A percentile compares a stretch with the other conserved stretches of the same genome.
phyloP scores from a whole-genome alignment of 2,113 vertebrate genomes.

The Nyctereutes procyonoides region DNA sequence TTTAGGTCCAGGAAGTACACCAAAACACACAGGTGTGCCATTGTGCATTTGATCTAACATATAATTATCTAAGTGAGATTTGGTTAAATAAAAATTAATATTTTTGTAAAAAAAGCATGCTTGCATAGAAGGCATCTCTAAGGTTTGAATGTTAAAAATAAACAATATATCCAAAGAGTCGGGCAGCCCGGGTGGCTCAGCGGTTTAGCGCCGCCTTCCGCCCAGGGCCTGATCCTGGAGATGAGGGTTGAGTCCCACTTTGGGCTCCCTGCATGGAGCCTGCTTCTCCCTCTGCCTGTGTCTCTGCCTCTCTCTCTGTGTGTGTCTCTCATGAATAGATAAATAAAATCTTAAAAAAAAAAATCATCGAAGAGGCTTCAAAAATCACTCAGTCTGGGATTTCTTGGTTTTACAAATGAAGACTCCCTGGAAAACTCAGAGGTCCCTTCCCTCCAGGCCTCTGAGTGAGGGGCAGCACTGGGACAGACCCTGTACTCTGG shows the following conservation, averaged over 20 bases:
- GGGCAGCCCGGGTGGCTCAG: no score
- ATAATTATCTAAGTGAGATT: constrained; percentile 31
- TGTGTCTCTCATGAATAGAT: no score
- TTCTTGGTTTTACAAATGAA: constrained; percentile 4
- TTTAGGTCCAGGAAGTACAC: not conserved
- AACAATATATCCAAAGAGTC: not conserved
- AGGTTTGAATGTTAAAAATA: not conserved
- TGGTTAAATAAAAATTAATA: constrained; percentile 11
- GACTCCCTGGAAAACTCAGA: not conserved
- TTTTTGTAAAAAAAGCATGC: not conserved
- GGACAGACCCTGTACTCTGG: no score
- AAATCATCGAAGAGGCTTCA: not conserved
- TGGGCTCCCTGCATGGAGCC: no score
- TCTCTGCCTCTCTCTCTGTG: no score
- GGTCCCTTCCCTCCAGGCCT: not conserved
- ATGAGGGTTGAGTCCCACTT: no score
- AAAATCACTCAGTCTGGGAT: not conserved
- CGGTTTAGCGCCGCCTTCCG: no score
- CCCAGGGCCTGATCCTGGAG: no score
- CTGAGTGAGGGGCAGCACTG: not conserved
- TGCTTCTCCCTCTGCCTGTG: no score
- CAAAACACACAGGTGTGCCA: not conserved
- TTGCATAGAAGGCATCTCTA: not conserved
- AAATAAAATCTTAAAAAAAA: not conserved
- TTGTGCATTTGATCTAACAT: not conserved